Evolutionary conservation across 2,113 vertebrate species (phyloP), one percentile per base, ranked within the genome.

Genomic region (Channa maculata): DNA sequence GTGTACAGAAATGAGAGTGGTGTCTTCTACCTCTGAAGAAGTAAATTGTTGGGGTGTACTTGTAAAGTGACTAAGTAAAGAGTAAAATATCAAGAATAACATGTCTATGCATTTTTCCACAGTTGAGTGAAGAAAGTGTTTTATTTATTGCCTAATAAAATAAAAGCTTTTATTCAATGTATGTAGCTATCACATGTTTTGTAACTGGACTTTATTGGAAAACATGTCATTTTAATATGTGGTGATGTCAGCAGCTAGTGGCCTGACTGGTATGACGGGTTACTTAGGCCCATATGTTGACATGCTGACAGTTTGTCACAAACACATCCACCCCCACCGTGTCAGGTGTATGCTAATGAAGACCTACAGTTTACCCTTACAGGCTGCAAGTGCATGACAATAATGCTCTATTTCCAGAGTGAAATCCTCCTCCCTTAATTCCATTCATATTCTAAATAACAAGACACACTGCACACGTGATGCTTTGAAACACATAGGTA

Each of bases 401-500:
- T 24, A 24, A 24, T 24, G 24, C 24, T 24, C 24, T 24, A 24
- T 24, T 24, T 24, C 24, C 24, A 24, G 24, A 24, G 24, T 24
- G 24, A 24, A 24, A 24, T 24, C 24, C 24, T 24, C 24, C 6
- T 33, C 33, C 11, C 2, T 4, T 4, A 8, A 6, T 58, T 45
- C 34, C 37, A 5, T 34, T 10, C 5, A 10, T 45, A 45, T 9
- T 33, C 11, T 10, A 12, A n/a, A 65, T 0, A 33, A 52, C 5
- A 43, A 65, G 48, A 85, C 84, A 85, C 70, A 55, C 69, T 65
- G 34, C 70, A 91, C 75, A 73, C 68, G 11, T 10, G 78, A 65
- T 80, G 78, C 72, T 88, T 91, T 88, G 53, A 94, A 94, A 94
- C 92, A 94, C 89, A 81, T 54, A 91, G 60, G 72, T 94, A 90